These are phyloP conservation scores for Spea bombifrons DNA, from an alignment of 2,113 vertebrate genomes.

Conservation along the genomic window DNA sequence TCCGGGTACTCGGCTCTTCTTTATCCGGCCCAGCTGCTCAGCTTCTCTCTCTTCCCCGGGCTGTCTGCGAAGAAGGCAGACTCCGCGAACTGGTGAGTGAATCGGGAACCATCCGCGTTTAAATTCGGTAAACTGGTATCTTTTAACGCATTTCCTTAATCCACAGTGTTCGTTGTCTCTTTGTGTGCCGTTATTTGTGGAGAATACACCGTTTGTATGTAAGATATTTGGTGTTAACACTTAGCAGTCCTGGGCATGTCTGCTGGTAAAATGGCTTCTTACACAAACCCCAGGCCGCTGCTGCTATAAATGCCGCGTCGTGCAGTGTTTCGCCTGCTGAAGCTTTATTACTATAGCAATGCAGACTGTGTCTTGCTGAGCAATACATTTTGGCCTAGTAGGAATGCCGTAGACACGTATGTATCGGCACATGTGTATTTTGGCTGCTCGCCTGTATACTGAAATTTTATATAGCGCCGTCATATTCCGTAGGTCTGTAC, in stretches of 20 bases:
- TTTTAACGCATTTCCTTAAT: too few species aligned
- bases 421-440: too few species aligned
- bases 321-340: too few species aligned
- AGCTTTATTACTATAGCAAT: too few species aligned
- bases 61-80: conserved; percentile 37
- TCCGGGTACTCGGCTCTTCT: conserved; percentile 14
- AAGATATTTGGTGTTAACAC: background rate
- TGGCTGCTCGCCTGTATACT: too few species aligned
- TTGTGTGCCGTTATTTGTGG: background rate
- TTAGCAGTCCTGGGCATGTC: background rate
- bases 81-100: conserved; percentile 31
- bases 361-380: too few species aligned
- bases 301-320: background rate
- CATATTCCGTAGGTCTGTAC: too few species aligned
- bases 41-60: conserved; percentile 36
- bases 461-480: too few species aligned
- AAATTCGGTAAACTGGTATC: background rate
- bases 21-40: background rate
- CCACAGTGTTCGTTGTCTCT: too few species aligned
- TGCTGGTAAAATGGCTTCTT: conserved; percentile 17
- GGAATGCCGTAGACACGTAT: too few species aligned
- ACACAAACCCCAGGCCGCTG: background rate
- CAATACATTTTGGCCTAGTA: too few species aligned
- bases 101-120: conserved; percentile 12
- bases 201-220: background rate